These are phyloP conservation scores for Peucedramus taeniatus DNA, from an alignment of 2,113 vertebrate species.

Conservation along the genomic window DNA sequence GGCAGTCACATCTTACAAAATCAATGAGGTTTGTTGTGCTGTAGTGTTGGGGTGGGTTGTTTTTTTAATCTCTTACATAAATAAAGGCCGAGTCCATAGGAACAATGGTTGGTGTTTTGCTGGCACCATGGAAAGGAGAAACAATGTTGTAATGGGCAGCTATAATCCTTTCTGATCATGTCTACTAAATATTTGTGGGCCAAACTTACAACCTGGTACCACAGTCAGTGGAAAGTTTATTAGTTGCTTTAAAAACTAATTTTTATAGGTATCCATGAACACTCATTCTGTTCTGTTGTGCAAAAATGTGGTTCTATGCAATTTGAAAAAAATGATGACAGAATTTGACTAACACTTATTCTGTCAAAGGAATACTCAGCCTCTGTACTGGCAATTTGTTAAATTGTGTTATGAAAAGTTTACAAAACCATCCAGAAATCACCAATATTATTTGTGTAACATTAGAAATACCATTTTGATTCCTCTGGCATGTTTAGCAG, in stretches of 20 bases:
- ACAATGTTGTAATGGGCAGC: neutral
- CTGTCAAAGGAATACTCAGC: neutral
- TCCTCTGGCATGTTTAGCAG: neutral
- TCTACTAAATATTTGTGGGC: neutral
- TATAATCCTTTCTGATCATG: neutral
- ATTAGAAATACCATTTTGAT: neutral
- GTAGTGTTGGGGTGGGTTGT: neutral
- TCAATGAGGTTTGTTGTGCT: slow-evolving; percentile 15
- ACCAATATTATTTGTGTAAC: neutral
- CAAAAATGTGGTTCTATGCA: neutral
- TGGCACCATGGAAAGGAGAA: neutral
- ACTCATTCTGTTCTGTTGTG: neutral
- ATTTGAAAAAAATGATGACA: fast-evolving
- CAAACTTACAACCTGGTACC: neutral
- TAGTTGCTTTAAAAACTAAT: neutral
- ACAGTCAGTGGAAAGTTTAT: neutral
- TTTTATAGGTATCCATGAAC: neutral
- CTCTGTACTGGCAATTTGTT: neutral
- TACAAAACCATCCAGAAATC: neutral
- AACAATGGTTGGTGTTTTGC: neutral
- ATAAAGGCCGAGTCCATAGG: neutral
- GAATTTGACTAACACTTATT: neutral
- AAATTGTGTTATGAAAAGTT: neutral
- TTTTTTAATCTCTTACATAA: neutral
- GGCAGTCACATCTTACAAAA: neutral